Conservation (phyloP, 1,140 invertebrate species). For the Ditylenchus dipsaci region DNA sequence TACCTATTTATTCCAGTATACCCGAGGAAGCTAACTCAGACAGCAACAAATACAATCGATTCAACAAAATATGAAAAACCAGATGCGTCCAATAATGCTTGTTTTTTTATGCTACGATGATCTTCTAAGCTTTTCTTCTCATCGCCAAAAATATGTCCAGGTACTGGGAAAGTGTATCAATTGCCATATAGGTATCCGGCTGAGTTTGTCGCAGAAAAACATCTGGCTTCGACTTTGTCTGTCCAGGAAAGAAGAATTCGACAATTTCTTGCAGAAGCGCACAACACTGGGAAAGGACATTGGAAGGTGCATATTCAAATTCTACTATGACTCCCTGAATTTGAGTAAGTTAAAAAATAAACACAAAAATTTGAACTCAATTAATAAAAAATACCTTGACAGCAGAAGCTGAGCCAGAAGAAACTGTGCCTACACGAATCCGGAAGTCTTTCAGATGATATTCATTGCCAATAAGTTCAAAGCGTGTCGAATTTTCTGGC, state of each 20-base stretch:
- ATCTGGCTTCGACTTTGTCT: constrained; percentile 23
- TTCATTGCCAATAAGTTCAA: constrained; percentile 38
- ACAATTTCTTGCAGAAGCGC: constrained; percentile 23
- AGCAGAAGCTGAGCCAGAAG: constrained; percentile 17
- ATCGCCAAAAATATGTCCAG: constrained; percentile 32
- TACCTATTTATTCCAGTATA: too few species aligned
- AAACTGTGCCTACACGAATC: constrained; percentile 39
- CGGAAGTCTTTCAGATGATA: constrained; percentile 39
- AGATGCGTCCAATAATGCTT: too few species aligned
- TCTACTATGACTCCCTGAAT: constrained; percentile 40
- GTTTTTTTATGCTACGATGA: not conserved
- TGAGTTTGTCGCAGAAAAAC: constrained; percentile 17
- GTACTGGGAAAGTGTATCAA: constrained; percentile 39
- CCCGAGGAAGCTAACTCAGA: too few species aligned
- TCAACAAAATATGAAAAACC: too few species aligned
- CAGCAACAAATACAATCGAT: too few species aligned
- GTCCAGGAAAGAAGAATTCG: constrained; percentile 33
- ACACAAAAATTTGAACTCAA: too few species aligned
- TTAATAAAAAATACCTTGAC: constrained; percentile 21
- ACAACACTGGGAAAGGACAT: constrained; percentile 28
- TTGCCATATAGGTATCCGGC: constrained; percentile 30
- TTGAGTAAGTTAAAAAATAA: not conserved
- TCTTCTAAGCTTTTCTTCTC: constrained; percentile 28
- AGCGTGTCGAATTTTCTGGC: constrained; percentile 19
- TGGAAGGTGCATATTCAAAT: constrained; percentile 38